Base-by-base conservation (phyloP, 2,888 invertebrate species). In the Scaptomyza reducta region DNA sequence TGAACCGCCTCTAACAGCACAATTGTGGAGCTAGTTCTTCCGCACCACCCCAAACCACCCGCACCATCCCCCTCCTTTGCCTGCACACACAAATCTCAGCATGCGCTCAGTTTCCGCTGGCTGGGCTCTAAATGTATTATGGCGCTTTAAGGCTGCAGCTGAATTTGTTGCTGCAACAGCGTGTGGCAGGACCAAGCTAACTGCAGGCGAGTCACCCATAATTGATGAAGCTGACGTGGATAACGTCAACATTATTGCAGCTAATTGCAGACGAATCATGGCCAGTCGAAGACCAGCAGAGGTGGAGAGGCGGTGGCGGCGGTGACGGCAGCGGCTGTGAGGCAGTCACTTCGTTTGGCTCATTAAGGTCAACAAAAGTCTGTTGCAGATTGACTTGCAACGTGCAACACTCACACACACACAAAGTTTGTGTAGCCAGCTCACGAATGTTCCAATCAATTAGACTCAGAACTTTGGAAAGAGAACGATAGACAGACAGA, bases 231-330 rank as follows among this genome's bases (percentile, higher is more conserved):
- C 61, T 41, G 73, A 71, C 58, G 59, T 38, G 47, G 51, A 65
- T 77, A 69, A 73, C 65, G 77, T 51, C 69, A 77, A 77, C 74
- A 65, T 76, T 70, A 66, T 69, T 61, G 62, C 70, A 64, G 70
- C 74, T 77, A 76, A 77, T 76, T 74, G 77, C 70, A 62, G 53
- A 54, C 40, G 41, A 41, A 33, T 31, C 27, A 7, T 6, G 14
- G 27, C 6, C 27, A 27, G 27, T n/a, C n/a, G n/a, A n/a, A n/a
- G n/a, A n/a, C n/a, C n/a, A n/a, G n/a, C n/a, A n/a, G n/a, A n/a
- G n/a, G n/a, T 5, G 1, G 6, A 27, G 27, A 27, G 5, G 7
- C 27, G 27, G 7, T 6, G 22, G 5, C 22, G 22, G 22, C 22
- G 22, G 27, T 7, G 1, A 1, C 27, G 27, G 27, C 7, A 7